These are phyloP conservation scores for Zootermopsis nevadensis DNA, from an alignment of 2,888 invertebrate genomes.

Conservation along the genomic window DNA sequence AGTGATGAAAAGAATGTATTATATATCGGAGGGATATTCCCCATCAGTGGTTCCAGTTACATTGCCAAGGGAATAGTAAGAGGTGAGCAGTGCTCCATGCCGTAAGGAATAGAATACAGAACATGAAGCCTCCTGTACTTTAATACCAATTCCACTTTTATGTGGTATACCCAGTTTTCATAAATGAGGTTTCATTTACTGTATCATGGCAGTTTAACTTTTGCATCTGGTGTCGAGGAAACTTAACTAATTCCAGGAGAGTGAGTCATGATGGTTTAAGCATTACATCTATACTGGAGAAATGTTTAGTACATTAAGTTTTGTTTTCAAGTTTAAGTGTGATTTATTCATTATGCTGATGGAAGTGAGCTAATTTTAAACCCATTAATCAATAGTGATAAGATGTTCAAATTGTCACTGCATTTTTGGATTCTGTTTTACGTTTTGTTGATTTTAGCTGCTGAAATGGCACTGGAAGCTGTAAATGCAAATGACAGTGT, in stretches of 20 bases:
- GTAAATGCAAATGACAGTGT: slow-evolving; percentile 71
- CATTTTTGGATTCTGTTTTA: too few species aligned
- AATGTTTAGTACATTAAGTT: too few species aligned
- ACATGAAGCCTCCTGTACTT: background rate
- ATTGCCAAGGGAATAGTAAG: slow-evolving; percentile 70
- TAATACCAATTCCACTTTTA: too few species aligned
- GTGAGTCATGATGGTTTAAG: too few species aligned
- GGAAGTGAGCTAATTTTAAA: too few species aligned
- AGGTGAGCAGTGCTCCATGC: slow-evolving; percentile 58
- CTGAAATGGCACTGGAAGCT: slow-evolving; percentile 71
- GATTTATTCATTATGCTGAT: too few species aligned
- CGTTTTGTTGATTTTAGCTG: slow-evolving; percentile 62
- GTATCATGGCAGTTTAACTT: background rate
- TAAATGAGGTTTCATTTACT: background rate
- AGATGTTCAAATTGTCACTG: too few species aligned
- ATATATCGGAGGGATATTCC: slow-evolving; percentile 78
- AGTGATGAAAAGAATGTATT: slow-evolving; percentile 63
- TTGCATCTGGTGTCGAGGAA: too few species aligned
- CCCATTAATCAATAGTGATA: too few species aligned
- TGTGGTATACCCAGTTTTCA: background rate
- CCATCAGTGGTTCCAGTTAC: slow-evolving; percentile 71
- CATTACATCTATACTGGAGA: too few species aligned
- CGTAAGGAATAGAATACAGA: background rate
- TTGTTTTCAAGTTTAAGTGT: too few species aligned
- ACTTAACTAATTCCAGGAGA: too few species aligned